Conservation (phyloP, 1,140 invertebrate genomes). For the Spodoptera litura region DNA sequence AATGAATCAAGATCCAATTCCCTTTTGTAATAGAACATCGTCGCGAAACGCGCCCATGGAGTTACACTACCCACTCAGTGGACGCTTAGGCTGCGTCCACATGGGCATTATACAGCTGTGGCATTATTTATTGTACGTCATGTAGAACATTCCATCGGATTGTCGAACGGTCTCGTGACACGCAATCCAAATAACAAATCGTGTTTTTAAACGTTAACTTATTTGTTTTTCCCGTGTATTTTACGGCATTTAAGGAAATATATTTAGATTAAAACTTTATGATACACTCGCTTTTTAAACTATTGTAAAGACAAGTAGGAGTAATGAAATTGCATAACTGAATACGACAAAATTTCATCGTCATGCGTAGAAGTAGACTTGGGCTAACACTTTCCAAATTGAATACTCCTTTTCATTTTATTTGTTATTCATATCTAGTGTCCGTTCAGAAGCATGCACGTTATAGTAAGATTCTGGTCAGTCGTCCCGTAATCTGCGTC, state of each 20-base stretch:
- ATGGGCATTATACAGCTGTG: slow-evolving; percentile 44
- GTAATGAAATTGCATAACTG: not conserved
- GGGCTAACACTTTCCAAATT: slow-evolving; percentile 1
- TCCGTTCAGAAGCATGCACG: slow-evolving; percentile 69
- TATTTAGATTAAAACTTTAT: slow-evolving; percentile 33
- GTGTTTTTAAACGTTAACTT: slow-evolving; percentile 47
- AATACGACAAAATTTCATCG: not conserved
- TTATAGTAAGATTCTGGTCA: slow-evolving; percentile 75
- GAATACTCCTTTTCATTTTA: slow-evolving; percentile 45
- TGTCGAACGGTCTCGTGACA: slow-evolving; percentile 55
- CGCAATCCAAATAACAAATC: slow-evolving; percentile 54
- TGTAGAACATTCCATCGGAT: slow-evolving; percentile 52
- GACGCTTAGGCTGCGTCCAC: slow-evolving; percentile 71
- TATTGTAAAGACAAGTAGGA: slow-evolving; percentile 18
- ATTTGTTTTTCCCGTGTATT: slow-evolving; percentile 46
- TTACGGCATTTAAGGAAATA: slow-evolving; percentile 45
- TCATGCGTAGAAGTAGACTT: not conserved
- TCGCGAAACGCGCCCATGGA: slow-evolving; percentile 80
- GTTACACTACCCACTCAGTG: slow-evolving; percentile 81
- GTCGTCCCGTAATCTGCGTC: slow-evolving; percentile 78
- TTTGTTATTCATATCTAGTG: slow-evolving; percentile 68
- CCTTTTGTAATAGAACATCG: slow-evolving; percentile 86
- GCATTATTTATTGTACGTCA: slow-evolving; percentile 65
- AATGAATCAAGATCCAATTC: slow-evolving; percentile 86
- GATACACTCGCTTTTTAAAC: slow-evolving; percentile 21